These are phyloP conservation scores for Nebria ingens DNA, from an alignment of 1,140 invertebrate species.

Conservation along the genomic window DNA sequence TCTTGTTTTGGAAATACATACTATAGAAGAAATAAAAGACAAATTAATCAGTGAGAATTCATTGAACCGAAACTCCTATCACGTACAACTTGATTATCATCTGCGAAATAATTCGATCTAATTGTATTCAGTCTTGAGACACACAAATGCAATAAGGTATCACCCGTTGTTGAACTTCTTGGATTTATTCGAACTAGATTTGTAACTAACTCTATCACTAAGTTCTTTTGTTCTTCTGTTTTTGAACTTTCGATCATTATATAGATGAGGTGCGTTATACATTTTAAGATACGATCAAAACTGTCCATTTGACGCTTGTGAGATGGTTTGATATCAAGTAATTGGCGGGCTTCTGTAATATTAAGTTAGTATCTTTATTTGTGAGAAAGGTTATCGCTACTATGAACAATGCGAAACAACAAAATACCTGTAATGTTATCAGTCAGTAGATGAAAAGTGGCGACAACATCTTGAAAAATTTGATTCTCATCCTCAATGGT, in stretches of 20 bases:
- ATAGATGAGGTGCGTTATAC: slow-evolving; percentile 71
- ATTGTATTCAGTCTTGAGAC: slow-evolving; percentile 71
- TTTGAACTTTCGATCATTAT: slow-evolving; percentile 54
- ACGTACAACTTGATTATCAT: slow-evolving; percentile 51
- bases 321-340: slow-evolving; percentile 57
- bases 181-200: slow-evolving; percentile 52
- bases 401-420: neutral
- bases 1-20: slow-evolving; percentile 60
- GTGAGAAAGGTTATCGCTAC: neutral
- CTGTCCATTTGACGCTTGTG: slow-evolving; percentile 69
- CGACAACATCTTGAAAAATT: slow-evolving; percentile 58
- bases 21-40: slow-evolving; percentile 32
- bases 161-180: slow-evolving; percentile 56
- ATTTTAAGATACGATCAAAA: slow-evolving; percentile 70
- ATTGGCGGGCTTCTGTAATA: slow-evolving; percentile 42
- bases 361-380: neutral
- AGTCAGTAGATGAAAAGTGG: slow-evolving; percentile 56
- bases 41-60: slow-evolving; percentile 1
- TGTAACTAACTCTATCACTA: slow-evolving; percentile 36
- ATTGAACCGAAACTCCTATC: too few relatives aligned
- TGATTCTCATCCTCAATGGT: slow-evolving; percentile 43
- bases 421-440: slow-evolving; percentile 38
- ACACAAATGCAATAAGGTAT: slow-evolving; percentile 70
- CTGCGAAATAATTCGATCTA: slow-evolving; percentile 63
- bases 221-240: slow-evolving; percentile 36